phyloP scores from a whole-genome alignment of 2,797 vertebrate species.

The Tiaroga cobitis region DNA sequence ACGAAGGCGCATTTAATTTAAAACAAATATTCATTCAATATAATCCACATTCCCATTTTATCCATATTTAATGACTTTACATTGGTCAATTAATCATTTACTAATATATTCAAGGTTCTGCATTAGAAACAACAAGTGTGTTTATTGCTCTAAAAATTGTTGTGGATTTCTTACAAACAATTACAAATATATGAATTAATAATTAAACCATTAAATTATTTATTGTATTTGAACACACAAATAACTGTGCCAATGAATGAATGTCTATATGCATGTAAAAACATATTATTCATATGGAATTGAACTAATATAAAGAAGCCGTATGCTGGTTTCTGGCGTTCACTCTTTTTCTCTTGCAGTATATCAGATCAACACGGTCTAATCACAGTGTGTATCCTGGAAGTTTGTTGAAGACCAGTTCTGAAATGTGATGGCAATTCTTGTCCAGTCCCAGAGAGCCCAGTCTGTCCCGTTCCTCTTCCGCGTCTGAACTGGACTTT shows the following conservation, averaged over 20 bases:
- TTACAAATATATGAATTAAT: not conserved
- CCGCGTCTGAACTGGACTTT: constrained; percentile 66
- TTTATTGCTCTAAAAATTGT: not conserved
- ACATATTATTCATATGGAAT: not conserved
- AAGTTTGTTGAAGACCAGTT: constrained; percentile 85
- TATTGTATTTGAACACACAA: not conserved
- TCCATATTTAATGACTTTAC: not conserved
- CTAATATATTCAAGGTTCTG: not conserved
- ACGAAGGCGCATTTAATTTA: not conserved
- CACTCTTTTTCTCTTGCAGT: not conserved
- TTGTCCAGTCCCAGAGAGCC: constrained; percentile 74
- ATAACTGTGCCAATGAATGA: not conserved
- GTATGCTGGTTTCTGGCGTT: not conserved
- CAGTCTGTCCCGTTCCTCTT: constrained; percentile 71
- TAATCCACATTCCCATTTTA: not conserved
- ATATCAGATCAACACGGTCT: not conserved
- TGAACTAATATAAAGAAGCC: not conserved
- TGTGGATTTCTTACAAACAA: not conserved
- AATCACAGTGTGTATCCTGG: constrained; percentile 90
- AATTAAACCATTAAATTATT: not conserved
- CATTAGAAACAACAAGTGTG: not conserved
- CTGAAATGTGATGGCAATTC: constrained; percentile 84
- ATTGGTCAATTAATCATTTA: not conserved
- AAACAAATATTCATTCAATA: not conserved
- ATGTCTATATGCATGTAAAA: not conserved